Base-by-base conservation (phyloP, 2,888 invertebrate genomes). In the Empis livida region DNA sequence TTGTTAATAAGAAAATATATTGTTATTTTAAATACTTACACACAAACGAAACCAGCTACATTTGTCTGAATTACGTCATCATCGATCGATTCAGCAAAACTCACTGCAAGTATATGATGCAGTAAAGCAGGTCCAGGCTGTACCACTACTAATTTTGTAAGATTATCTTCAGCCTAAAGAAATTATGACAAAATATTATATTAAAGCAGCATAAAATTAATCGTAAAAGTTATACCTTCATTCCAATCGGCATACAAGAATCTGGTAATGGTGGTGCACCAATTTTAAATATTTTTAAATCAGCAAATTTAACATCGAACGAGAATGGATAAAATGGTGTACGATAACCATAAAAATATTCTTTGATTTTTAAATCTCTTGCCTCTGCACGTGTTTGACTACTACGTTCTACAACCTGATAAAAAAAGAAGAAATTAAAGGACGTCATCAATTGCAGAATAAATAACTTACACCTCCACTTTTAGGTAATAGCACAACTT, bases 181-280 rank as follows among this genome's bases (percentile, higher is more conserved):
- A 14, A 50, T 44, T 20, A 30, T 20, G 30, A 37, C n/a, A 4
- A 5, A n/a, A 40, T 20, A 23, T n/a, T 38, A 14, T 38, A 16
- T 17, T 20, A 5, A 20, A 20, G 3, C 20, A 20, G 3, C 5
- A 20, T 20, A 5, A 20, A 20, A 20, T 20, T 20, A 20, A 20
- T 5, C 3, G 5, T 20, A 5, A 42, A 13, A 38, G 14, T 46
- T 16, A 38, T 13, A 74, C 76, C 60, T 89, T 90, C 92, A 95
- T 95, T 44, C 96, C 97, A 49, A 95, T 77, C 1, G 97, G 97
- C 80, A 97, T 82, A 66, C 95, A 94, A 3, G 95, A 95, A 61
- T 90, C 92, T 0, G 97, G 96, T 48, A 97, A 72, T 0, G 86
- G 80, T 0, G 92, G 91, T 1, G 94, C 93, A 11, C 95, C 94